Conservation (phyloP, 1,140 invertebrate genomes). For the Drosophila saltans region DNA sequence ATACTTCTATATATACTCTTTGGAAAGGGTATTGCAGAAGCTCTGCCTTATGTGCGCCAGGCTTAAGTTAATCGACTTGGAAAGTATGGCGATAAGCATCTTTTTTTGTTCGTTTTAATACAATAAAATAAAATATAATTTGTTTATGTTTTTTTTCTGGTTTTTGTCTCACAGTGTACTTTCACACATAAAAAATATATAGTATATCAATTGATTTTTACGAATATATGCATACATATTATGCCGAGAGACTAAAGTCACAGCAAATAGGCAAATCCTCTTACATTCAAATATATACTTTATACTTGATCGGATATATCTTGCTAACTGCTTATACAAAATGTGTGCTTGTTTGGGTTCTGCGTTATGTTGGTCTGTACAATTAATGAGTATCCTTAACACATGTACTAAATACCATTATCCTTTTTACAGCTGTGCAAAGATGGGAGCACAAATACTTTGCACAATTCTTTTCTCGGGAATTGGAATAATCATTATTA, state of each 20-base stretch:
- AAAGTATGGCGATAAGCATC: constrained; percentile 47
- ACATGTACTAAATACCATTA: background rate
- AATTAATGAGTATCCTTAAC: background rate
- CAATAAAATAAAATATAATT: constrained; percentile 72
- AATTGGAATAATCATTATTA: constrained; percentile 13
- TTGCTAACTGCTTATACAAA: background rate
- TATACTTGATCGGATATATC: background rate
- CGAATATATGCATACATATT: background rate
- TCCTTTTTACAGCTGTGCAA: constrained; percentile 20
- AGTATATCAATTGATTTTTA: constrained; percentile 9
- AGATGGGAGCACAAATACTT: constrained; percentile 15
- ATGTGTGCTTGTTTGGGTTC: constrained; percentile 19
- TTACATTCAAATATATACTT: background rate
- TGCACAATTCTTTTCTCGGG: background rate
- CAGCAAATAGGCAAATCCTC: background rate
- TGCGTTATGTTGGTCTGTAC: constrained; percentile 38
- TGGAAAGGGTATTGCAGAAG: background rate
- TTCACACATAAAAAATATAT: constrained; percentile 26
- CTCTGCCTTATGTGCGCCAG: background rate
- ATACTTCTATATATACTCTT: background rate
- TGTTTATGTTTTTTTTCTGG: constrained; percentile 47
- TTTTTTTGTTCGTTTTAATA: constrained; percentile 24
- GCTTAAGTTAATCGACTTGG: constrained; percentile 69
- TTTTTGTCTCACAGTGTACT: background rate
- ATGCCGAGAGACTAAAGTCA: background rate